Conservation (phyloP, 2,113 vertebrate species). For the Mirounga angustirostris region DNA sequence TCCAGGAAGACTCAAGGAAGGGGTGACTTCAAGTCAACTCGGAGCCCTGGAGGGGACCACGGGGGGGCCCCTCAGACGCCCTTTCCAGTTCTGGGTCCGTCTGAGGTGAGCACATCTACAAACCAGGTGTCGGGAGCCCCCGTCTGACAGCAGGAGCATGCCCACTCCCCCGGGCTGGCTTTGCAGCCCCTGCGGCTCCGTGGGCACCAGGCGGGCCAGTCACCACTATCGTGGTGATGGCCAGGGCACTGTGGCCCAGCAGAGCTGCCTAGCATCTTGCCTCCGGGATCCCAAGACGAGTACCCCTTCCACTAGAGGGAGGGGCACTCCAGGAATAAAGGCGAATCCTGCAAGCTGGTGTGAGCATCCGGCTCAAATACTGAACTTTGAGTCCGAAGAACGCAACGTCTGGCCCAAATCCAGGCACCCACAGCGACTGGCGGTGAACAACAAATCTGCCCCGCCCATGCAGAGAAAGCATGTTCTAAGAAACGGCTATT, state of each 20-base stretch:
- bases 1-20: neutral
- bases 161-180: fast-evolving
- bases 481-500: fast-evolving
- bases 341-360: fast-evolving
- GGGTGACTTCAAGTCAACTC: neutral
- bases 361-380: neutral
- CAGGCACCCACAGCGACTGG: fast-evolving
- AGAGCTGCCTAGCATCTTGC: neutral
- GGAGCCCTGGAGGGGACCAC: neutral
- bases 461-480: fast-evolving
- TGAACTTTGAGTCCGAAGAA: neutral
- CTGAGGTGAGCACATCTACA: fast-evolving
- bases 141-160: neutral
- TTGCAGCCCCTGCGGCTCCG: neutral
- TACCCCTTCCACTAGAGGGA: fast-evolving
- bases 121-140: neutral
- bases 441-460: fast-evolving
- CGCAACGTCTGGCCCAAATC: fast-evolving
- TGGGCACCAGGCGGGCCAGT: fast-evolving
- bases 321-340: fast-evolving
- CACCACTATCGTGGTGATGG: fast-evolving
- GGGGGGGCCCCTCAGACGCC: fast-evolving
- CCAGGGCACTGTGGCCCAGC: fast-evolving
- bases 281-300: fast-evolving
- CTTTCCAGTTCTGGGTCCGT: neutral